phyloP scores from a whole-genome alignment of 2,113 vertebrate species.

The Mus pahari region DNA sequence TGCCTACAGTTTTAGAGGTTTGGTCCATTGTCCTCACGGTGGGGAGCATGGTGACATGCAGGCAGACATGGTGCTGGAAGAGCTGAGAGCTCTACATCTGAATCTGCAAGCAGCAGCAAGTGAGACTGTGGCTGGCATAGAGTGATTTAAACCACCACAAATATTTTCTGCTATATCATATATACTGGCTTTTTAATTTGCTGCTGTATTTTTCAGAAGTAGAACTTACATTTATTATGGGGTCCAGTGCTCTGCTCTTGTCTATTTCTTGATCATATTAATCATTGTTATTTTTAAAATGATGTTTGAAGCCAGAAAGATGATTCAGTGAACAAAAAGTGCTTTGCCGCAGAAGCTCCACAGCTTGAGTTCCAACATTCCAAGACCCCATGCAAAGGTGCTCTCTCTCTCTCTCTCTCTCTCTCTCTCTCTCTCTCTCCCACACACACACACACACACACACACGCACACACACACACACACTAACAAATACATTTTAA shows the following conservation, averaged over 20 bases:
- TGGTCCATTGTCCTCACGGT: not conserved
- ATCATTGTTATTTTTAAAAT: not conserved
- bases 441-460: too few relatives aligned
- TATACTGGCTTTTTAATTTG: slow-evolving; percentile 32
- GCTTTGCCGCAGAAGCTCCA: not conserved
- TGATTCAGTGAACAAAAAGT: not conserved
- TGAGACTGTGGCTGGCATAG: not conserved
- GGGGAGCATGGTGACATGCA: too few relatives aligned
- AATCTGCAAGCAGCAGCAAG: not conserved
- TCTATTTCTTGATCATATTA: not conserved
- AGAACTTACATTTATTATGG: not conserved
- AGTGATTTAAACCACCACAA: not conserved
- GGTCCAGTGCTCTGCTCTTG: not conserved
- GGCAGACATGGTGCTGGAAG: too few relatives aligned
- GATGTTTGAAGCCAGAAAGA: not conserved
- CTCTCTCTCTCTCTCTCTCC: too few relatives aligned
- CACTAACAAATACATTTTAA: not conserved
- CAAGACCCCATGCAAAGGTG: not conserved
- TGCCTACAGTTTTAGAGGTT: not conserved
- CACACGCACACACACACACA: not conserved
- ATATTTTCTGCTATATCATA: not conserved
- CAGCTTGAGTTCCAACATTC: not conserved
- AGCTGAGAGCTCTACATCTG: not conserved
- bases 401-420: too few relatives aligned
- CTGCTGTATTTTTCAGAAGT: not conserved